A percentile compares a stretch with the other conserved stretches of the same genome.
These are phyloP conservation scores for Clitarchus hookeri DNA, from an alignment of 2,888 invertebrate genomes.

Conservation along the genomic window DNA sequence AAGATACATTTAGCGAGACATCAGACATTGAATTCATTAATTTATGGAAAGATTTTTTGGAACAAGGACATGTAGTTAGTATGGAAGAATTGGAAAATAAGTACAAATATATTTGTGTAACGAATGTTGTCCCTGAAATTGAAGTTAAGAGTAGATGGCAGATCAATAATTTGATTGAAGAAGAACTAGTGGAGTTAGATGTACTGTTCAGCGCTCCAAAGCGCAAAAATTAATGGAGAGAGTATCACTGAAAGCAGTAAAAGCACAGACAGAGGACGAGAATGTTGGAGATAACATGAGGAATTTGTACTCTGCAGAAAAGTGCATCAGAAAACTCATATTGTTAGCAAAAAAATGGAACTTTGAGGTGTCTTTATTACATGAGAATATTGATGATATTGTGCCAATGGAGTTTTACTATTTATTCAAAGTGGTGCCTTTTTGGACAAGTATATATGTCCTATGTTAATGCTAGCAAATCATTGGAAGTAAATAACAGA, in stretches of 20 bases:
- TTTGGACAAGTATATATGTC: too few relatives aligned
- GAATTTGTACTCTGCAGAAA: background rate
- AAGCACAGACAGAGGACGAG: background rate
- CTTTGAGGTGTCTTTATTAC: background rate
- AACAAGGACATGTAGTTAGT: slow-evolving; percentile 2
- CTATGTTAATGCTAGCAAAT: too few relatives aligned
- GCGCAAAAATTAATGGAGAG: background rate
- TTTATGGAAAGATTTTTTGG: background rate
- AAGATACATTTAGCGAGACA: too few relatives aligned
- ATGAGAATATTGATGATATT: background rate
- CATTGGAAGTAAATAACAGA: too few relatives aligned
- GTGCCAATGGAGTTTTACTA: too few relatives aligned
- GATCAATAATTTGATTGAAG: too few relatives aligned
- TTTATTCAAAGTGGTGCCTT: too few relatives aligned
- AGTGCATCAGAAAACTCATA: too few relatives aligned
- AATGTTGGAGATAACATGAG: background rate
- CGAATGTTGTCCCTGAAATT: background rate
- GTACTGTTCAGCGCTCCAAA: too few relatives aligned
- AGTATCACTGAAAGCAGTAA: background rate
- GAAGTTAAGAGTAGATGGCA: too few relatives aligned
- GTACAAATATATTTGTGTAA: background rate
- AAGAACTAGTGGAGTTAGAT: too few relatives aligned
- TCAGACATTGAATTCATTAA: background rate
- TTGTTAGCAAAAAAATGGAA: background rate
- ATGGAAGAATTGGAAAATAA: background rate